phyloP scores from a whole-genome alignment of 2,113 vertebrate genomes.

The Erythrocercus mccallii region DNA sequence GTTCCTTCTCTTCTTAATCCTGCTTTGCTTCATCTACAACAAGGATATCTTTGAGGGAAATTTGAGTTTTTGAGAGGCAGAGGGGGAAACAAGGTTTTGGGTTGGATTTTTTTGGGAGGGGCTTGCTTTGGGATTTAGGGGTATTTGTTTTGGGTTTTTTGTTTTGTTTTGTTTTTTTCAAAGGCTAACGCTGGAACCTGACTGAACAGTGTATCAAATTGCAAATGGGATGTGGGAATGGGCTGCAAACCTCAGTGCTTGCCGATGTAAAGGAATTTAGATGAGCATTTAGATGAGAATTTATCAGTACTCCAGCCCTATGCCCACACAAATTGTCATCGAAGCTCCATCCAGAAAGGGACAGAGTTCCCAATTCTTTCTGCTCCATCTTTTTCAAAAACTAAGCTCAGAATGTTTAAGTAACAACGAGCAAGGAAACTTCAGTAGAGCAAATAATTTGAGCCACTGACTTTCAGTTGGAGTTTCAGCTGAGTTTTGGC shows the following conservation, averaged over 20 bases:
- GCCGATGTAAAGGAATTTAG: background rate
- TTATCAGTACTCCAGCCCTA: background rate
- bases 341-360: background rate
- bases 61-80: rapidly evolving
- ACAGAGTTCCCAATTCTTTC: background rate
- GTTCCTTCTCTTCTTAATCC: background rate
- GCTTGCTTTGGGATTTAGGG: rapidly evolving
- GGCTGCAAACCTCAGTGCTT: background rate
- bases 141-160: background rate
- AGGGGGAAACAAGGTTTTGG: rapidly evolving
- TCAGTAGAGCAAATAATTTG: background rate
- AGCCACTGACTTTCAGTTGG: background rate
- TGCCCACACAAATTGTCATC: background rate
- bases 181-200: background rate
- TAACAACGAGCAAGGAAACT: background rate
- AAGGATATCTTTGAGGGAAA: background rate
- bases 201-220: background rate
- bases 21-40: background rate
- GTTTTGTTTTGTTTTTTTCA: background rate
- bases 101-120: rapidly evolving
- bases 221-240: background rate
- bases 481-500: constrained; percentile 28
- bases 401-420: background rate
- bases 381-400: background rate
- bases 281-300: background rate